Percentiles rank a stretch among this genome's conserved stretches.
phyloP scores from a whole-genome alignment of 2,797 vertebrate genomes.

The Urophycis tenuis region DNA sequence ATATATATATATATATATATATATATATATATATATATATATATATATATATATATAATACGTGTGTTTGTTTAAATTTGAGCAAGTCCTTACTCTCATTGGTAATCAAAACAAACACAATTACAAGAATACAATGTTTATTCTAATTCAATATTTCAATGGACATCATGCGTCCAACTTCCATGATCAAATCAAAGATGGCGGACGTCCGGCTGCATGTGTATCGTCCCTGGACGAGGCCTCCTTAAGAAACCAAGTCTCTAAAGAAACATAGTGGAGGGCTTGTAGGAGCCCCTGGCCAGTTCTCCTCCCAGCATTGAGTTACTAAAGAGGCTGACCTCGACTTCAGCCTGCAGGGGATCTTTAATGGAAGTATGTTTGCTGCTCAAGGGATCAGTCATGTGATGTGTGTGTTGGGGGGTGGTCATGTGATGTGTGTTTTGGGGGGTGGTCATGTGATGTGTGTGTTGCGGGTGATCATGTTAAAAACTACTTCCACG shows the following conservation, averaged over 20 bases:
- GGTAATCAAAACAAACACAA: conserved; percentile 3
- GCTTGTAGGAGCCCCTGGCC: conserved; percentile 55
- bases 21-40: not conserved
- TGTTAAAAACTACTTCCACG: too few species aligned
- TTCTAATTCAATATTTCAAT: not conserved
- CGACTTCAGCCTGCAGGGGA: conserved; percentile 14
- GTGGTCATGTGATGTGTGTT: not conserved
- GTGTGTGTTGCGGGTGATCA: too few species aligned
- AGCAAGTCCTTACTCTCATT: not conserved
- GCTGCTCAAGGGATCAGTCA: conserved; percentile 44
- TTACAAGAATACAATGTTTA: not conserved
- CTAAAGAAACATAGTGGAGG: conserved; percentile 44
- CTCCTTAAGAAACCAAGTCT: conserved; percentile 24
- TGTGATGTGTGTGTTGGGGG: not conserved
- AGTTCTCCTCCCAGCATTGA: conserved; percentile 51
- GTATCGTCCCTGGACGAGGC: conserved; percentile 28
- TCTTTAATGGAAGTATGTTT: too few species aligned
- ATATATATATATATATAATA: not conserved
- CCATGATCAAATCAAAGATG: not conserved
- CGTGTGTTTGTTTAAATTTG: not conserved
- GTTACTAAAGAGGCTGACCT: conserved; percentile 36
- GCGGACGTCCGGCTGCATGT: not conserved
- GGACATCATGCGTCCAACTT: not conserved
- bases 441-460: too few species aligned
- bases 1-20: not conserved